Percentiles rank a stretch among this genome's conserved stretches.
Conservation (phyloP, 92 coral and sea anemone genomes). For the Diadumene lineata region DNA sequence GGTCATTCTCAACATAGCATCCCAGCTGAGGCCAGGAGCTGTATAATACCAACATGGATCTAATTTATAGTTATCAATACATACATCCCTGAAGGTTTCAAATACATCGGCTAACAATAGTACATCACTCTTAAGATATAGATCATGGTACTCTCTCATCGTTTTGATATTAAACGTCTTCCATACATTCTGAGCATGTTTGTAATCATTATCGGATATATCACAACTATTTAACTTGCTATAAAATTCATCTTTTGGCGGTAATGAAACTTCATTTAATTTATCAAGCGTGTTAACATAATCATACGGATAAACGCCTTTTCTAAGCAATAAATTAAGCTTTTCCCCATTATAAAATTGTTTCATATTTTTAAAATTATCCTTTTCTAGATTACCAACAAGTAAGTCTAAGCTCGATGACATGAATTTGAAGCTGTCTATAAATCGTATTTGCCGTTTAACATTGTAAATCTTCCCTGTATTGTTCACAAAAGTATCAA, state of each 20-base stretch:
- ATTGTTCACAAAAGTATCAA: slow-evolving; percentile 14
- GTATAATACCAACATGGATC: too few species aligned
- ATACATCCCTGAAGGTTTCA: slow-evolving; percentile 32
- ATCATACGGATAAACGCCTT: too few species aligned
- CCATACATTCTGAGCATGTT: too few species aligned
- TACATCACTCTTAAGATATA: slow-evolving; percentile 8
- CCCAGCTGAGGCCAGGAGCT: too few species aligned
- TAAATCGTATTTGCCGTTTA: not conserved
- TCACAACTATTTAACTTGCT: too few species aligned
- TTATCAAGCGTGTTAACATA: too few species aligned
- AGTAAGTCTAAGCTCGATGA: not conserved
- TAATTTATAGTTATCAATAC: slow-evolving; percentile 33
- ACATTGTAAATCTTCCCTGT: not conserved
- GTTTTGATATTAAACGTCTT: slow-evolving; percentile 17
- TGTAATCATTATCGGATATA: not conserved
- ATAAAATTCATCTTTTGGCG: slow-evolving; percentile 20
- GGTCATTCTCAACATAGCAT: too few species aligned
- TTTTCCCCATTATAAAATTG: slow-evolving; percentile 1
- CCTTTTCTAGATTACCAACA: not conserved
- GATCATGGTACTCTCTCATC: not conserved
- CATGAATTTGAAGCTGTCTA: not conserved
- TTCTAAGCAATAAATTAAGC: not conserved
- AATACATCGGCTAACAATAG: slow-evolving; percentile 26
- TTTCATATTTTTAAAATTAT: too few species aligned
- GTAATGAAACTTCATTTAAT: slow-evolving; percentile 13